These are phyloP conservation scores for Fulica atra DNA, from an alignment of 2,113 vertebrate genomes.

Conservation along the genomic window DNA sequence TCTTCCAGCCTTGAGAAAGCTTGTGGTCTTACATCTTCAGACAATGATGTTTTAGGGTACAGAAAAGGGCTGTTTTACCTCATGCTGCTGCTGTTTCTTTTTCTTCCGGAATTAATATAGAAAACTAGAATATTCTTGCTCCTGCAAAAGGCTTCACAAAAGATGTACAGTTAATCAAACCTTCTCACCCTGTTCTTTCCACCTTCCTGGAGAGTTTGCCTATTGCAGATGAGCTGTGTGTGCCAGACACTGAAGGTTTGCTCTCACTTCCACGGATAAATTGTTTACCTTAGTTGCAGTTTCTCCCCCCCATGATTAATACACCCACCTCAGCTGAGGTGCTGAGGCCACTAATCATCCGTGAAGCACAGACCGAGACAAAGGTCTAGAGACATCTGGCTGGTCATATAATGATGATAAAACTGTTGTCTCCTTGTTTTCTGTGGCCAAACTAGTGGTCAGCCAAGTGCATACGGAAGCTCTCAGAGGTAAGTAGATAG, in stretches of 20 bases:
- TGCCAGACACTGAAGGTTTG: background rate
- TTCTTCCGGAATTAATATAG: background rate
- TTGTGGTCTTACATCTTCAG: constrained; percentile 2
- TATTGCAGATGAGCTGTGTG: background rate
- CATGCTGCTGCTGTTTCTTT: background rate
- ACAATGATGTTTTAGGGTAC: background rate
- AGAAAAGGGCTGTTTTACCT: background rate
- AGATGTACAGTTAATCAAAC: background rate
- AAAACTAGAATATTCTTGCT: background rate
- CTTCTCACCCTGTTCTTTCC: background rate
- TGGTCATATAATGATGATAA: constrained; percentile 17
- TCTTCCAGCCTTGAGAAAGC: background rate
- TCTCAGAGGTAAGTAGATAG: background rate
- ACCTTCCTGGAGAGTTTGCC: background rate
- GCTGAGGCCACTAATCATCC: constrained; percentile 2
- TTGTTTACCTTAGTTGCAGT: background rate
- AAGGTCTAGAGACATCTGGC: background rate
- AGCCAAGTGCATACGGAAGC: background rate
- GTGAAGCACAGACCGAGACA: background rate
- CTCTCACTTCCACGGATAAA: background rate
- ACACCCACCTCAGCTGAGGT: background rate
- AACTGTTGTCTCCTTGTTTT: background rate
- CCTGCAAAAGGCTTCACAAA: background rate
- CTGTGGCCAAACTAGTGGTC: background rate
- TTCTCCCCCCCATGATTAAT: constrained; percentile 23